Percentiles rank a stretch among this genome's conserved stretches.
Evolutionary conservation across 2,113 vertebrate species (phyloP).

Genomic region (Serilophus lunatus): DNA sequence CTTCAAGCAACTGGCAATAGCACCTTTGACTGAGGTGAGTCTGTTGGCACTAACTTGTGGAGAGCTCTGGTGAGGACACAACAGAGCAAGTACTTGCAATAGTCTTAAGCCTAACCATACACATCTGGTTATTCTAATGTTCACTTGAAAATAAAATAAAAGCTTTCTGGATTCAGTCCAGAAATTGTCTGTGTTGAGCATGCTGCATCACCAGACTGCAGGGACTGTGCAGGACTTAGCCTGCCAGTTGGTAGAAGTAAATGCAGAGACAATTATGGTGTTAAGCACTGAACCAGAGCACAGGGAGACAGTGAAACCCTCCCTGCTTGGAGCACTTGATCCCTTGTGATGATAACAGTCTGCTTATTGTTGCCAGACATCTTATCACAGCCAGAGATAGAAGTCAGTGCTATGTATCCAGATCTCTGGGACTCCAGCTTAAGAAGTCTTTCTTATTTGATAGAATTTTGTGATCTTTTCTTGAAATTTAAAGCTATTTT

Average conservation of each 20-base stretch:
- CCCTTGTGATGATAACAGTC: conserved; percentile 43
- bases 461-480: background rate
- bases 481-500: background rate
- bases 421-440: background rate
- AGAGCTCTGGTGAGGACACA: background rate
- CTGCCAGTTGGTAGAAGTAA: conserved; percentile 45
- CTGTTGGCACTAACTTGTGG: background rate
- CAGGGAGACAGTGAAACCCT: conserved; percentile 17
- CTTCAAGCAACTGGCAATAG: background rate
- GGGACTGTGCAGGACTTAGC: background rate
- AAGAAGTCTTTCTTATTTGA: background rate
- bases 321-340: background rate
- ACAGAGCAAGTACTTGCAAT: background rate
- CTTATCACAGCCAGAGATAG: conserved; percentile 25
- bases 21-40: background rate
- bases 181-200: conserved; percentile 5
- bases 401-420: background rate
- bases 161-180: conserved; percentile 26
- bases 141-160: conserved; percentile 9
- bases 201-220: background rate
- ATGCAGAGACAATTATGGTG: background rate
- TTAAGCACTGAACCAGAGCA: conserved; percentile 43
- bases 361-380: conserved; percentile 10
- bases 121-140: background rate
- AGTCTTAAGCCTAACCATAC: background rate